Percentiles rank a stretch among this genome's conserved stretches.
Conservation (phyloP, 2,113 vertebrate species). For the Orycteropus afer region DNA sequence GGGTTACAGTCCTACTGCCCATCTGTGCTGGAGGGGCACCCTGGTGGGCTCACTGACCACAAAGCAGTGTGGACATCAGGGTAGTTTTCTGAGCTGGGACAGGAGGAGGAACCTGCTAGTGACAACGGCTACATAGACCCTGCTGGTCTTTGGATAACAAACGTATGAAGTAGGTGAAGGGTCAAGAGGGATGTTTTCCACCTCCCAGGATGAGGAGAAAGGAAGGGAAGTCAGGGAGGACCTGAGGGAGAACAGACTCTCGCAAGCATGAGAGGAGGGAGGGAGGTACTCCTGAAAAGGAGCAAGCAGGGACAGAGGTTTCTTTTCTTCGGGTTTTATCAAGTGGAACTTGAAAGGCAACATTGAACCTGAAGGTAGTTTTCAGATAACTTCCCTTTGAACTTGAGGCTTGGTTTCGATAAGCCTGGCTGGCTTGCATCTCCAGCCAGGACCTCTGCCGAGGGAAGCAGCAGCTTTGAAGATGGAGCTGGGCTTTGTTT, state of each 20-base stretch:
- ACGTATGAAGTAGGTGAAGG: neutral
- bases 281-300: neutral
- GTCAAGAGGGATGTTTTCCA: conserved; percentile 23
- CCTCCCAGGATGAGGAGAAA: conserved; percentile 55
- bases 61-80: neutral
- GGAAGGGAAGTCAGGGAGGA: neutral
- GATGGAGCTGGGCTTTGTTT: conserved; percentile 67
- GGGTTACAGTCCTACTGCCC: neutral
- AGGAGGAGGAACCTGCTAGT: neutral
- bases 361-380: conserved; percentile 82
- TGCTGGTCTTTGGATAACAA: neutral
- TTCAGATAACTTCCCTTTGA: conserved; percentile 83
- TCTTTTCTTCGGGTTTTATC: conserved; percentile 78
- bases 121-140: neutral
- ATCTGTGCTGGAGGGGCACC: neutral
- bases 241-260: neutral
- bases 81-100: neutral
- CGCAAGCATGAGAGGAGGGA: neutral
- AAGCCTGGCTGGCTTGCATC: conserved; percentile 64
- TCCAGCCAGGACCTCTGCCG: conserved; percentile 72
- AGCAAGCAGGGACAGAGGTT: conserved; percentile 50
- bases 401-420: conserved; percentile 73
- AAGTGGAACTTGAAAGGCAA: conserved; percentile 83
- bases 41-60: accelerated
- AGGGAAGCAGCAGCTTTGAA: conserved; percentile 72